Percentiles rank a stretch among this genome's conserved stretches.
Evolutionary conservation across 1,140 invertebrate species (phyloP).

Genomic region (Thaumetopoea pityocampa): DNA sequence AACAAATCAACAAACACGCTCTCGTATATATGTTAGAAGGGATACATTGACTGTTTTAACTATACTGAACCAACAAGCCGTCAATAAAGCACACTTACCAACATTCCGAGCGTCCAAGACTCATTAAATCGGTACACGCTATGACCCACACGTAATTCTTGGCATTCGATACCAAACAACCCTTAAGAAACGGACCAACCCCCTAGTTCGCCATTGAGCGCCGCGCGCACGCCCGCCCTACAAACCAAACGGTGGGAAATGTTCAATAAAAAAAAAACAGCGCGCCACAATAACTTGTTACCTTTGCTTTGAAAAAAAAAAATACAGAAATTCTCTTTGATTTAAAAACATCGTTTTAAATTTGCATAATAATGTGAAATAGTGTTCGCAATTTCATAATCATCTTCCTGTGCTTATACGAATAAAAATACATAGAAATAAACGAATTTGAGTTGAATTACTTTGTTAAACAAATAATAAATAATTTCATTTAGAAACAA

Average conservation of each 20-base stretch:
- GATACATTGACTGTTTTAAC: neutral
- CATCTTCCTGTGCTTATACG: too few species aligned
- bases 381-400: too few species aligned
- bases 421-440: too few species aligned
- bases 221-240: constrained; percentile 30
- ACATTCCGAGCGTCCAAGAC: constrained; percentile 24
- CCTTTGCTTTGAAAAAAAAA: constrained; percentile 13
- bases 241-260: constrained; percentile 42
- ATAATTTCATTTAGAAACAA: too few species aligned
- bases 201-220: constrained; percentile 49
- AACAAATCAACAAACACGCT: too few species aligned
- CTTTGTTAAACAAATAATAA: too few species aligned
- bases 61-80: constrained; percentile 9
- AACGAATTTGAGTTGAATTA: too few species aligned
- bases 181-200: constrained; percentile 57
- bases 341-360: too few species aligned
- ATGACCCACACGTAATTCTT: constrained; percentile 29
- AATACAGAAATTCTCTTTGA: constrained; percentile 1
- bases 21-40: too few species aligned
- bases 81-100: constrained; percentile 5
- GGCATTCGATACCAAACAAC: constrained; percentile 45
- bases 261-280: constrained; percentile 29
- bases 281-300: constrained; percentile 9
- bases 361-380: too few species aligned
- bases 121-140: constrained; percentile 25